Conservation (phyloP, 2,113 vertebrate genomes). For the Perca flavescens region DNA sequence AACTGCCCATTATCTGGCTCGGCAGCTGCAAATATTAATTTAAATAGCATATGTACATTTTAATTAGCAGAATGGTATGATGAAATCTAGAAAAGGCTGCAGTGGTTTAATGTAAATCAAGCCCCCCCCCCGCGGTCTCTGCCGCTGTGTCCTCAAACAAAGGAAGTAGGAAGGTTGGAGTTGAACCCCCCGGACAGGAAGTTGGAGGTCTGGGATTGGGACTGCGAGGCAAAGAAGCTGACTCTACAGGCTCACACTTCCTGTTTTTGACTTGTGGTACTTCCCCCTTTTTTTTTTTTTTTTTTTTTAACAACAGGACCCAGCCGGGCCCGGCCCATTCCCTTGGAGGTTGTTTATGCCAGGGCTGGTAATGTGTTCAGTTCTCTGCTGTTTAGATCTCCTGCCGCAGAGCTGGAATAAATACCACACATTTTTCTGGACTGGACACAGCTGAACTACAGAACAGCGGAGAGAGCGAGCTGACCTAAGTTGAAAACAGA, state of each 20-base stretch:
- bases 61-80: neutral
- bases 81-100: conserved; percentile 27
- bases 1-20: neutral
- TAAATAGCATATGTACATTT: neutral
- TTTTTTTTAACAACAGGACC: conserved; percentile 63
- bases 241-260: conserved; percentile 77
- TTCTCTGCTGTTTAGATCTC: conserved; percentile 59
- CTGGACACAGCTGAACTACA: conserved; percentile 31
- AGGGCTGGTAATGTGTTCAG: conserved; percentile 50
- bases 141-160: conserved; percentile 47
- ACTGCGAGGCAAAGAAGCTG: conserved; percentile 70
- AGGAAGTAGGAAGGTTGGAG: conserved; percentile 75
- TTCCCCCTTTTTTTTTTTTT: no score
- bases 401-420: conserved; percentile 51
- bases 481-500: conserved; percentile 19
- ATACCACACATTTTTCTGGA: conserved; percentile 68
- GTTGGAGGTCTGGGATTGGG: conserved; percentile 70
- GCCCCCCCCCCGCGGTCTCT: conserved; percentile 5
- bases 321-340: conserved; percentile 41
- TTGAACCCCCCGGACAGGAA: conserved; percentile 74
- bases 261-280: conserved; percentile 84
- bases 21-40: neutral
- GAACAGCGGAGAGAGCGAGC: neutral
- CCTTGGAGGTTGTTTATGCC: conserved; percentile 53
- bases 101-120: conserved; percentile 21